phyloP scores from a whole-genome alignment of 2,113 vertebrate genomes.

The Pseudonaja textilis region DNA sequence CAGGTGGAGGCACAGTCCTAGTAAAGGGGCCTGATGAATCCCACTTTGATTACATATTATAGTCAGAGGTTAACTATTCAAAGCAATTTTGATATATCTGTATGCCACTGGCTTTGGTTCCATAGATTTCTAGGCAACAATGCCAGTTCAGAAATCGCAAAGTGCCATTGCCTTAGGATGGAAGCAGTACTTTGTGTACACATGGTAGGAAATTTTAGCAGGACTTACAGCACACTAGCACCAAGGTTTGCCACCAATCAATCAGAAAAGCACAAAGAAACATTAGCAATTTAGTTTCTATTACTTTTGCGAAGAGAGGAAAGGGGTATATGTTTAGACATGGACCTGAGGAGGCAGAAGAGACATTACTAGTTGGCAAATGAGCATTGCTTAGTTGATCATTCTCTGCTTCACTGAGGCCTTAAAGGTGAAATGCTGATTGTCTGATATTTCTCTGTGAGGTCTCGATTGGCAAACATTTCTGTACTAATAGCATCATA shows the following conservation, averaged over 20 bases:
- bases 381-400: not conserved
- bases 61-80: not conserved
- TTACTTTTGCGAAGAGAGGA: not conserved
- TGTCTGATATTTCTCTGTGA: not conserved
- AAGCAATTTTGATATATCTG: not conserved
- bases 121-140: not conserved
- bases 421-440: not conserved
- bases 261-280: not conserved
- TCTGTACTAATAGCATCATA: not conserved
- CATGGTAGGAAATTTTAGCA: not conserved
- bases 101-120: not conserved
- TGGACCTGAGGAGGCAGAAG: not conserved
- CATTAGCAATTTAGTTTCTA: not conserved
- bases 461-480: not conserved
- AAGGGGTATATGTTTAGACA: not conserved
- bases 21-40: not conserved
- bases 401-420: not conserved
- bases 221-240: not conserved
- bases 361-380: not conserved
- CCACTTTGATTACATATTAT: not conserved
- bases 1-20: not conserved
- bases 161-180: not conserved
- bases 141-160: not conserved
- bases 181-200: not conserved
- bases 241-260: not conserved